Base-by-base conservation (phyloP, 37 sponge, comb jelly and placozoan genomes). In the Ianthella basta region DNA sequence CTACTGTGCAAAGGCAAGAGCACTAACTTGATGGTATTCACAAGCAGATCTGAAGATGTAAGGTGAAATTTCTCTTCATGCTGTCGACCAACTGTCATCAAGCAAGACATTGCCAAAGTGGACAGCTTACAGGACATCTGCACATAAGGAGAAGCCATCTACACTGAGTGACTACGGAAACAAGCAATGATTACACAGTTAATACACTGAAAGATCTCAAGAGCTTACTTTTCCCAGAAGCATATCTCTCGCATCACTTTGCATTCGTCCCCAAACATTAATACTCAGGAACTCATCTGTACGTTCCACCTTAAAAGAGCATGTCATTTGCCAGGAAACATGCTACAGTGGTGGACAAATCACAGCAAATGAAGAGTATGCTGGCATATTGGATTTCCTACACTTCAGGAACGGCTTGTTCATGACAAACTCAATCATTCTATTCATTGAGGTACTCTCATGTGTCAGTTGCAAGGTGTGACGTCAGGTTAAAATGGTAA, bases 1-100 rank as follows among this genome's bases (percentile, higher is more conserved):
- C n/a, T n/a, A n/a, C n/a, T 10, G 50, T 44, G 50, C 8, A 8
- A 44, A 44, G 3, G 50, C 8, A 44, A n/a, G 6, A 44, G 50
- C 3, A 44, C 50, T 44, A 44, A 44, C 50, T 44, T 44, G 6
- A 44, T 44, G 50, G 8, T 8, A 44, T 44, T 44, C 50, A 3
- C 8, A 8, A 44, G 50, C 50, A 44, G 8, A 36, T 41, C 54
- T 2, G 78, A 75, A 21, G 78, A 24, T 19, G 6, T 24, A 50
- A 75, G 53, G 38, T 39, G 24, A 32, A 53, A 75, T 36, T 50
- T 75, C 37, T 75, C 54, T 19, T 75, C 18, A 50, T 75, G 78
- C n/a, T 2, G 23, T 4, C 23, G 23, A 75, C 78, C 40, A 5
- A 50, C 40, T 40, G 78, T 75, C 54, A 75, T 10, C 38, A 36